phyloP scores from a whole-genome alignment of 2,113 vertebrate genomes.

The Hydropotes inermis region DNA sequence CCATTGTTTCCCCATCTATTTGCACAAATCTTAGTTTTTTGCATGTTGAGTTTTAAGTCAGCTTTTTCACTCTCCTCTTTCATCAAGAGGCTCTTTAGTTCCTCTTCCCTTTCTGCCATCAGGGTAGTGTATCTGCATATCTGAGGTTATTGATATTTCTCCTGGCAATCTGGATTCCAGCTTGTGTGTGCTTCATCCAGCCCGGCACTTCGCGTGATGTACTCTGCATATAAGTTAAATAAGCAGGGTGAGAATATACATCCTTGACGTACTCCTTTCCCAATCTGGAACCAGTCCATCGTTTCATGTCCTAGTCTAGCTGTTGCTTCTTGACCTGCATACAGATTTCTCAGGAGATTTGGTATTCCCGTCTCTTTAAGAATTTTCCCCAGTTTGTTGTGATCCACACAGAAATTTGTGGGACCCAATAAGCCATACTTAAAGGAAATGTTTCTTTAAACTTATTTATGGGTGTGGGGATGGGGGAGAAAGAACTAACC shows the following conservation, averaged over 20 bases:
- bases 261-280: background rate
- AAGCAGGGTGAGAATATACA: background rate
- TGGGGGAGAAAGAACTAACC: background rate
- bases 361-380: background rate
- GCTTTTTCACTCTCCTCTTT: background rate
- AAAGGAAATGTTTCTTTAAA: background rate
- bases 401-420: background rate
- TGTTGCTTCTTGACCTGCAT: background rate
- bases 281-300: background rate
- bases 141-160: background rate
- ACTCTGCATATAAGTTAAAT: background rate
- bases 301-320: background rate
- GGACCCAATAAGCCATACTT: background rate
- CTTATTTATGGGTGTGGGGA: background rate
- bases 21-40: background rate
- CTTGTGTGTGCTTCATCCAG: background rate
- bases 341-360: background rate
- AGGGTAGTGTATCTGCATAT: background rate
- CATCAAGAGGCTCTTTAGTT: background rate
- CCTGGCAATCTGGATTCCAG: background rate
- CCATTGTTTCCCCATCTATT: too few species aligned
- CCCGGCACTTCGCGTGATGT: accelerated
- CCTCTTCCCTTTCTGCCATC: background rate
- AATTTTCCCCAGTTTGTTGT: background rate
- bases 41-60: background rate